Conservation (phyloP, 2,113 vertebrate genomes). For the Apodemus speciosus region DNA sequence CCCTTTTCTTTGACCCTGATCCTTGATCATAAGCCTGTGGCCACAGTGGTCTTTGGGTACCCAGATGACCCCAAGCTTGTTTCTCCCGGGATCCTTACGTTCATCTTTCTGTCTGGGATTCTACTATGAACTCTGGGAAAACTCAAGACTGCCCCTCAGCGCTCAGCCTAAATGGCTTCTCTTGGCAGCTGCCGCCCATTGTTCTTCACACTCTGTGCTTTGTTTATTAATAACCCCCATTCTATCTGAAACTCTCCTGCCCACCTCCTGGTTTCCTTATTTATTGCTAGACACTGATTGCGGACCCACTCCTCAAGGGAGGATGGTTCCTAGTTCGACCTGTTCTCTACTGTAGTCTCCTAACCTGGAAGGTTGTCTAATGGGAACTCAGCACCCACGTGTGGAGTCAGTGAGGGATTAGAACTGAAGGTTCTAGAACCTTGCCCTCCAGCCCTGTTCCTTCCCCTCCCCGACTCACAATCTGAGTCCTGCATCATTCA, state of each 20-base stretch:
- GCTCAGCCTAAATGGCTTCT: conserved; percentile 24
- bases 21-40: neutral
- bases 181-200: neutral
- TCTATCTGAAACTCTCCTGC: neutral
- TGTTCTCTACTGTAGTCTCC: neutral
- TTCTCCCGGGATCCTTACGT: neutral
- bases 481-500: neutral
- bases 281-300: neutral
- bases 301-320: neutral
- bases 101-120: neutral
- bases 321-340: neutral
- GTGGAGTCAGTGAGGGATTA: neutral
- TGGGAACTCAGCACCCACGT: neutral
- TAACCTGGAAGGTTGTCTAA: neutral
- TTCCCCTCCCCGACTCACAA: neutral
- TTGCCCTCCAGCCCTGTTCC: neutral
- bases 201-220: neutral
- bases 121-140: neutral
- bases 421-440: neutral
- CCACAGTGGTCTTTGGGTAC: neutral
- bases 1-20: neutral
- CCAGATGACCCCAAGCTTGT: neutral
- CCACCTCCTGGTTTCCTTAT: neutral
- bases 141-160: neutral
- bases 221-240: conserved; percentile 4